Percentiles rank a stretch among this genome's conserved stretches.
These are phyloP conservation scores for Antedon mediterranea DNA, from an alignment of 53 echinoderm and acorn worm genomes.

Conservation along the genomic window DNA sequence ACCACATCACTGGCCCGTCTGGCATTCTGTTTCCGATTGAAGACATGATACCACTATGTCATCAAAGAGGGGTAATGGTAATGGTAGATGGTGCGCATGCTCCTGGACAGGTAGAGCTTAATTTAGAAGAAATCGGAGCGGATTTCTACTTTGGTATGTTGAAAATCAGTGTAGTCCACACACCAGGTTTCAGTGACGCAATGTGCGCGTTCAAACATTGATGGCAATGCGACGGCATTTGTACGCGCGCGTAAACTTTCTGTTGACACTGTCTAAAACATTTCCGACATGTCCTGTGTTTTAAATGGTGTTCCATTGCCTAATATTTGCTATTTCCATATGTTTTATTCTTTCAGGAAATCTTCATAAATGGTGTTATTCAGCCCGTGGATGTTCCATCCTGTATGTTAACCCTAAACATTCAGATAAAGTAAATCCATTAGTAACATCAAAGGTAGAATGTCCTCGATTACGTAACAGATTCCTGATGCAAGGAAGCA, in stretches of 20 bases:
- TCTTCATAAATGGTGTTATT: slow-evolving; percentile 56
- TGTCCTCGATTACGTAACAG: slow-evolving; percentile 14
- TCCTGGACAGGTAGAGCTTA: slow-evolving; percentile 49
- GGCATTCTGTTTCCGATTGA: slow-evolving; percentile 51
- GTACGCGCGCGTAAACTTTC: too few relatives aligned
- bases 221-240: too few relatives aligned
- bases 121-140: slow-evolving; percentile 36
- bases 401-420: slow-evolving; percentile 46
- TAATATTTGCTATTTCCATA: background rate
- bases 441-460: slow-evolving; percentile 16
- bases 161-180: too few relatives aligned
- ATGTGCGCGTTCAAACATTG: too few relatives aligned
- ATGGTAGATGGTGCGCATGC: slow-evolving; percentile 61
- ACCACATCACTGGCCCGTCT: slow-evolving; percentile 61
- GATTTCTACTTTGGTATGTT: slow-evolving; percentile 61
- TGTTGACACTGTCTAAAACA: background rate
- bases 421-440: slow-evolving; percentile 21
- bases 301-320: too few relatives aligned
- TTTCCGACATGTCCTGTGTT: too few relatives aligned
- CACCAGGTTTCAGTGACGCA: too few relatives aligned
- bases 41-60: slow-evolving; percentile 39
- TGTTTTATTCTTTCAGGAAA: slow-evolving; percentile 38
- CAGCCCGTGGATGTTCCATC: slow-evolving; percentile 53
- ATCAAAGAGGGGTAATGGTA: slow-evolving; percentile 29
- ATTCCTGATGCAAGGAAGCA: slow-evolving; percentile 31